Percentiles rank a stretch among this genome's conserved stretches.
These are phyloP conservation scores for Ectemnius cavifrons DNA, from an alignment of 2,888 invertebrate genomes.

Conservation along the genomic window DNA sequence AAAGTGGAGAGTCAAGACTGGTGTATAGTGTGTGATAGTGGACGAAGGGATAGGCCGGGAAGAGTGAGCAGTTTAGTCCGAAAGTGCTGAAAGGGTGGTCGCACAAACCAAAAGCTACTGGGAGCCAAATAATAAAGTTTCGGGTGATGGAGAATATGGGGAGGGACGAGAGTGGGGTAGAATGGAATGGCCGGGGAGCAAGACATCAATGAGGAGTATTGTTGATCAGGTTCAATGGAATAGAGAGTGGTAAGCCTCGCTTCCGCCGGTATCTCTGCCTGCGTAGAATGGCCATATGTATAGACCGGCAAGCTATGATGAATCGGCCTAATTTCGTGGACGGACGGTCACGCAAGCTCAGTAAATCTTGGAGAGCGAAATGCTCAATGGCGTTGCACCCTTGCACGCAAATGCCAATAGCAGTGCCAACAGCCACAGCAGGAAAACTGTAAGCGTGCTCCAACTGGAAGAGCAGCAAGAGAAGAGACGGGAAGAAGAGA, in stretches of 20 bases:
- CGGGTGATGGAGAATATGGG: neutral
- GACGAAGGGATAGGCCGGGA: conserved; percentile 3
- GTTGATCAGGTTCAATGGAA: conserved; percentile 49
- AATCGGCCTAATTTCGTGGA: conserved; percentile 74
- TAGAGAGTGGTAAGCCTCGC: conserved; percentile 16
- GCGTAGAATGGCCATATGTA: no score
- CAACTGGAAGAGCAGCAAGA: no score
- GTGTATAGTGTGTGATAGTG: neutral
- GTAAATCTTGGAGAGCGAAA: conserved; percentile 68
- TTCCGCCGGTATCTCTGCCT: no score
- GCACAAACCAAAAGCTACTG: conserved; percentile 9
- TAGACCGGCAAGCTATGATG: conserved; percentile 62
- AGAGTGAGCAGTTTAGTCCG: neutral
- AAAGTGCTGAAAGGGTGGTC: neutral
- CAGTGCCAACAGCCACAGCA: neutral
- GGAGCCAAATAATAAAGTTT: neutral
- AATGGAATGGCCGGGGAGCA: conserved; percentile 12
- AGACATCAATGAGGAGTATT: conserved; percentile 36
- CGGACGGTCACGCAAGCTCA: conserved; percentile 70
- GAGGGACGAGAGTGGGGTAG: neutral
- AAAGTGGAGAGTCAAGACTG: neutral
- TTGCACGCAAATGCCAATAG: conserved; percentile 52
- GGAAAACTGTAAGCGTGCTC: no score
- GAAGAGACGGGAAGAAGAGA: no score
- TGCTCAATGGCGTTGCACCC: conserved; percentile 33